Conservation (phyloP, 1,140 invertebrate species). For the Bradynema listronoti region DNA sequence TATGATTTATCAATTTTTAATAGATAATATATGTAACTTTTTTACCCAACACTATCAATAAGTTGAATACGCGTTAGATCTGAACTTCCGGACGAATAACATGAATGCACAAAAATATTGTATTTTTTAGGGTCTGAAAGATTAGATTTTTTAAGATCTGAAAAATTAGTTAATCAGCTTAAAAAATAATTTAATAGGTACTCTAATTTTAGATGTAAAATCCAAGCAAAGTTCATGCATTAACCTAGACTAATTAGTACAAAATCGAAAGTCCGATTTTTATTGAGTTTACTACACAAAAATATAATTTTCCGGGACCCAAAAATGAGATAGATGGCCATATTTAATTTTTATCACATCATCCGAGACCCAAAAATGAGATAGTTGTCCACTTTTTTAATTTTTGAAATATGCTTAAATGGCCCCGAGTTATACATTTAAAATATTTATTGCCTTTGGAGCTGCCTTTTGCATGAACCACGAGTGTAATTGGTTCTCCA, state of each 20-base stretch:
- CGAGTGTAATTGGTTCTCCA: constrained; percentile 45
- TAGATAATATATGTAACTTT: too few relatives aligned
- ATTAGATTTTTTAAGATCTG: constrained; percentile 32
- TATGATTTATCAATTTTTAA: too few relatives aligned
- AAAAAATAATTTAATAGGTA: background rate
- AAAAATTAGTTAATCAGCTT: background rate
- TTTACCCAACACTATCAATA: constrained; percentile 43
- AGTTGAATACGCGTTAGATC: constrained; percentile 37
- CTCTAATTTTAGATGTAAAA: background rate
- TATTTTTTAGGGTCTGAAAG: constrained; percentile 34
- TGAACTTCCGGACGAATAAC: constrained; percentile 49
- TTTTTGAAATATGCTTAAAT: too few relatives aligned
- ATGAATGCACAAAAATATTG: constrained; percentile 55
- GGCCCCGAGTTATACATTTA: too few relatives aligned
- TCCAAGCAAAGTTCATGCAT: background rate
- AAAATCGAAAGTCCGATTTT: background rate
- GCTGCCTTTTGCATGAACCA: constrained; percentile 34
- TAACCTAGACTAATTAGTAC: background rate
- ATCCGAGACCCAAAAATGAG: too few relatives aligned
- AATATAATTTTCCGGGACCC: too few relatives aligned
- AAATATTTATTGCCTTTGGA: too few relatives aligned
- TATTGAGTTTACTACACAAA: too few relatives aligned
- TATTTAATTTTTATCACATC: too few relatives aligned
- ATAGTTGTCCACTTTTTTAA: too few relatives aligned
- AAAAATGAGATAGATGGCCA: too few relatives aligned